Evolutionary conservation across 2,113 vertebrate genomes (phyloP), one percentile per base, ranked within the genome.

Genomic region (Stigmatopora nigra): DNA sequence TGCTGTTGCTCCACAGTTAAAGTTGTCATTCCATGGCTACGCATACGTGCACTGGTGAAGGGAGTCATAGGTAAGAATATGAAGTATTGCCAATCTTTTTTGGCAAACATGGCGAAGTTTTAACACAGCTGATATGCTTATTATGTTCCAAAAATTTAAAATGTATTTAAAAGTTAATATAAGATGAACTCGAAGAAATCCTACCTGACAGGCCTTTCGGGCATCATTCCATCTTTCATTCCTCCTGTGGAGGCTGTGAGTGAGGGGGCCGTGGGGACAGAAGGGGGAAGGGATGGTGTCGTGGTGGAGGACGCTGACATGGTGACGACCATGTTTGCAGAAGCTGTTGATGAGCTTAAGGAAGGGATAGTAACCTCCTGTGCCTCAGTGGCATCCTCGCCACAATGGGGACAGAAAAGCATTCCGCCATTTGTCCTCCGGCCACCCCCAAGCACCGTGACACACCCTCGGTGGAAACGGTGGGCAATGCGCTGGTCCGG

Each of bases 351-450:
- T 0, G 91, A 88, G 0, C 89, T 88, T 15, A 88, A 78, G 3
- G 92, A 90, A 3, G 92, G 88, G 22, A 96, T 84, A 63, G 91
- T 95, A 81, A 95, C 92, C 57, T 94, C 93, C 65, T 94, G 93
- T 2, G 94, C 94, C 75, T 95, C 93, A 0, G 94, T 93, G 0
- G 94, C 94, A 0, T 96, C 94, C 65, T 96, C 94, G 0, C 94
- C 94, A 5, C 94, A 96, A 78, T 96, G 94, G 3, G 94, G 94
- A 71, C 94, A 96, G 87, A 95, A 96, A 36, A 95, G 90, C 87
- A 95, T 89, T 2, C 94, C 94, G 2, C 84, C 88, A 6, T 81
- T 80, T 2, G 67, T 65, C 19, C 89, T 83, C 51, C 89, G 87
- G 15, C 89, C 88, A 0, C 89, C 76, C 0, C 93, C 92, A 68